These are phyloP conservation scores for Procavia capensis DNA, from an alignment of 2,113 vertebrate genomes.

Conservation along the genomic window DNA sequence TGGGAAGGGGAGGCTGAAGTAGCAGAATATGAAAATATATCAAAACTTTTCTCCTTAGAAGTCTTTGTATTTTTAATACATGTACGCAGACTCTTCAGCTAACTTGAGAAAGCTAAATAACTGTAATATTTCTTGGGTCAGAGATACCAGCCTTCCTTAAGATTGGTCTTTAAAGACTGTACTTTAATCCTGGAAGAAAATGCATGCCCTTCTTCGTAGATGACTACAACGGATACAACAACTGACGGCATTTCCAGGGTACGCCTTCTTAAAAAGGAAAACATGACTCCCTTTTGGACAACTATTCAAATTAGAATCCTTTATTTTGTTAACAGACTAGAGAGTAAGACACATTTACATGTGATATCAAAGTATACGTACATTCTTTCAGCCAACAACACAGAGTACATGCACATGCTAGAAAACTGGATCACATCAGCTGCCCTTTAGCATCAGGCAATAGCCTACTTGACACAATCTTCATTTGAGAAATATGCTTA, in stretches of 20 bases:
- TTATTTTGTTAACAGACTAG: conserved; percentile 14
- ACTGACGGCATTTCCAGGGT: neutral
- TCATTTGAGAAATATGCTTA: neutral
- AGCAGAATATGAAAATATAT: neutral
- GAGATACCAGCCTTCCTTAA: neutral
- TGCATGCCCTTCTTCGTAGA: neutral
- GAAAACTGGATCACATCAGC: neutral
- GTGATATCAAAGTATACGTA: neutral
- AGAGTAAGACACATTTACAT: neutral
- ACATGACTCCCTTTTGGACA: neutral
- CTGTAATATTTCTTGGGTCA: neutral
- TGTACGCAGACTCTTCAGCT: neutral
- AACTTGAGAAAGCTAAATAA: neutral
- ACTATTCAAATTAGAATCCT: neutral
- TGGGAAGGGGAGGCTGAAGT: neutral
- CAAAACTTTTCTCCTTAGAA: neutral
- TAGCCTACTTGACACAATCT: neutral
- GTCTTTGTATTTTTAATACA: neutral
- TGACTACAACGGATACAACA: neutral
- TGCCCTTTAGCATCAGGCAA: neutral
- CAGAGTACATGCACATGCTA: neutral
- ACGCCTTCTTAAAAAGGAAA: neutral
- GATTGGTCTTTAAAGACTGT: neutral
- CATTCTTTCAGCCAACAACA: neutral
- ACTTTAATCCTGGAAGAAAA: conserved; percentile 17